Conservation (phyloP, 1,140 invertebrate species). For the Drosophila pandora region DNA sequence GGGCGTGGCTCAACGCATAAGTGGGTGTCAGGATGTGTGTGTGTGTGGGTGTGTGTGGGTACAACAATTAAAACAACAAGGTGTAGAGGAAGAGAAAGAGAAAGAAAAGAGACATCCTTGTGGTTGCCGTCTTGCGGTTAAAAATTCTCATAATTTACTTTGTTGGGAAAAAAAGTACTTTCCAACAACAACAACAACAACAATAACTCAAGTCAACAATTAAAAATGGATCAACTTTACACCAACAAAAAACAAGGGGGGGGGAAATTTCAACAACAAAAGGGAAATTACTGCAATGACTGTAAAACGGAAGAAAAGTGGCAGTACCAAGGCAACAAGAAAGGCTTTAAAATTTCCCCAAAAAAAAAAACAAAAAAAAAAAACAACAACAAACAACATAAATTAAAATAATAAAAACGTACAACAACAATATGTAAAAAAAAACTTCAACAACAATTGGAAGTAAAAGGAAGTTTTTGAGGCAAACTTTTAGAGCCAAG, state of each 20-base stretch:
- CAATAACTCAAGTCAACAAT: not conserved
- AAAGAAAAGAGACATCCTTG: constrained; percentile 18
- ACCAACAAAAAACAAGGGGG: not conserved
- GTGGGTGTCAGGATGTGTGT: constrained; percentile 3
- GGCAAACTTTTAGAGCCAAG: constrained; percentile 42
- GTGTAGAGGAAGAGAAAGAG: not conserved
- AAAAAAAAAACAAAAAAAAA: not conserved
- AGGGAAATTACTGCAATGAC: not conserved
- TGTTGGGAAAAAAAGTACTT: not conserved
- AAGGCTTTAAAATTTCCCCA: not conserved
- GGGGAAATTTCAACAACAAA: not conserved
- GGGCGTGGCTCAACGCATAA: constrained; percentile 24
- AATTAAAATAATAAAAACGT: constrained; percentile 5
- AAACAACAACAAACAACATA: constrained; percentile 9
- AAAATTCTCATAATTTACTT: constrained; percentile 26
- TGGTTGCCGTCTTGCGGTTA: constrained; percentile 7
- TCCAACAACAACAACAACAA: constrained; percentile 12
- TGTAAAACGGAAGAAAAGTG: not conserved
- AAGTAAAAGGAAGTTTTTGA: constrained; percentile 41
- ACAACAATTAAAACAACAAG: constrained; percentile 48
- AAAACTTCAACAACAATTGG: constrained; percentile 33
- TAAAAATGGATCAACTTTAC: not conserved
- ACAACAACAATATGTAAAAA: not conserved
- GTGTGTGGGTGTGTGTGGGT: constrained; percentile 4
- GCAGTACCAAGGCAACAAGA: not conserved